phyloP scores from a whole-genome alignment of 2,113 vertebrate genomes.

The Peucedramus taeniatus region DNA sequence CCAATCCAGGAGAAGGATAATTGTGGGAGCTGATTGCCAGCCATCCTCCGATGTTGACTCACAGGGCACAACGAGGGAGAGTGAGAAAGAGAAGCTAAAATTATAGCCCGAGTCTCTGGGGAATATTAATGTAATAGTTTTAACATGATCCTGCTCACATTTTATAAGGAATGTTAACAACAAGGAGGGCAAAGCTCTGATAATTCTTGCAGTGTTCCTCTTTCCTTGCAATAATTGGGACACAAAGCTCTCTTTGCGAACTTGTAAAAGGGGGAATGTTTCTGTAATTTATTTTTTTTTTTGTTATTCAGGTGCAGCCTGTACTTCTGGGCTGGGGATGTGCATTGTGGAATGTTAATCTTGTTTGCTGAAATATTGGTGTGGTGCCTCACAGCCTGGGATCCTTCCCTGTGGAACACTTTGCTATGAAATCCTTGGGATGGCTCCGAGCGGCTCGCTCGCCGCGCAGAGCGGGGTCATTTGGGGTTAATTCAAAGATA shows the following conservation, averaged over 20 bases:
- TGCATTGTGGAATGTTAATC: not conserved
- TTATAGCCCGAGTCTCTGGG: constrained; percentile 39
- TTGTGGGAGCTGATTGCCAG: constrained; percentile 68
- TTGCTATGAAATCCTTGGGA: not conserved
- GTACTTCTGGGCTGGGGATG: not conserved
- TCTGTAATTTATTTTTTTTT: not conserved
- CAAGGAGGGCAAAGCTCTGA: not conserved
- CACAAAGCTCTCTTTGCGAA: not conserved
- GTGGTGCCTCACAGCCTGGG: not conserved
- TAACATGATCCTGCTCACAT: constrained; percentile 39
- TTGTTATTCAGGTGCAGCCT: not conserved
- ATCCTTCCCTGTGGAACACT: not conserved
- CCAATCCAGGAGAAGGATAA: constrained; percentile 61
- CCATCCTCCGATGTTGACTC: constrained; percentile 61
- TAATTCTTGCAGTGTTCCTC: constrained; percentile 24
- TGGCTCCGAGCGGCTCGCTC: not conserved
- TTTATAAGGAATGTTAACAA: constrained; percentile 45
- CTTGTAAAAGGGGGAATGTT: not conserved
- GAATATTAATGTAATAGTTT: constrained; percentile 68
- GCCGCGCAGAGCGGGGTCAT: not conserved
- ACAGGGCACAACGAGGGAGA: constrained; percentile 52
- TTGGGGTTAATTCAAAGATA: not conserved
- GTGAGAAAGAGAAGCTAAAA: constrained; percentile 61
- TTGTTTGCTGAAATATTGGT: constrained; percentile 13
- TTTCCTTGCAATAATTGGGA: constrained; percentile 25